These are phyloP conservation scores for Apoderus coryli DNA, from an alignment of 2,888 invertebrate genomes.

Conservation along the genomic window DNA sequence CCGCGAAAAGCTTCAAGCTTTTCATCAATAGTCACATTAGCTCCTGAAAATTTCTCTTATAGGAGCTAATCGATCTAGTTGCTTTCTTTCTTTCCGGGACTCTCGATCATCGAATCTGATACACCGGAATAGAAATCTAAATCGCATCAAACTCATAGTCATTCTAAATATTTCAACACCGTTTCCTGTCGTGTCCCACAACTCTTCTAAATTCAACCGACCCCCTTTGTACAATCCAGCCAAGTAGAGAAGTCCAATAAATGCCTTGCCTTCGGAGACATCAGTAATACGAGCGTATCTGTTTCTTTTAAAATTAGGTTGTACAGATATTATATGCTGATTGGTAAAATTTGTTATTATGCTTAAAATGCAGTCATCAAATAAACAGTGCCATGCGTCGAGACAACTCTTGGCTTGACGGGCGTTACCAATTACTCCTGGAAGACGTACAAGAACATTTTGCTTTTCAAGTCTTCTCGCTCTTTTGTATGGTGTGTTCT, in stretches of 20 bases:
- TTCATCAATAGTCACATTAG: slow-evolving; percentile 22
- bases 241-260: slow-evolving; percentile 23
- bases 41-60: slow-evolving; percentile 20
- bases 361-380: slow-evolving; percentile 17
- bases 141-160: slow-evolving; percentile 19
- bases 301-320: slow-evolving; percentile 15
- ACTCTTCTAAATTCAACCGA: slow-evolving; percentile 17
- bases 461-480: slow-evolving; percentile 5
- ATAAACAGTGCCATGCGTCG: slow-evolving; percentile 16
- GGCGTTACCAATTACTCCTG: slow-evolving; percentile 6
- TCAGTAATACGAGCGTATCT: slow-evolving; percentile 18
- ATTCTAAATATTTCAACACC: slow-evolving; percentile 21
- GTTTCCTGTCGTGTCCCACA: slow-evolving; percentile 20
- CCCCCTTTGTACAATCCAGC: slow-evolving; percentile 19
- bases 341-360: slow-evolving; percentile 19
- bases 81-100: slow-evolving; percentile 13
- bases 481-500: slow-evolving; percentile 4
- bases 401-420: background rate
- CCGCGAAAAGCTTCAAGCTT: slow-evolving; percentile 20
- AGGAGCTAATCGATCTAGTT: slow-evolving; percentile 18
- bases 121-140: slow-evolving; percentile 17
- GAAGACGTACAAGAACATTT: slow-evolving; percentile 3
- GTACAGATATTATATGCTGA: slow-evolving; percentile 15
- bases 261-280: slow-evolving; percentile 20
- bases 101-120: slow-evolving; percentile 18